Percentiles rank a stretch among this genome's conserved stretches.
These are phyloP conservation scores for Distichodus sexfasciatus DNA, from an alignment of 2,797 vertebrate species.

Conservation along the genomic window DNA sequence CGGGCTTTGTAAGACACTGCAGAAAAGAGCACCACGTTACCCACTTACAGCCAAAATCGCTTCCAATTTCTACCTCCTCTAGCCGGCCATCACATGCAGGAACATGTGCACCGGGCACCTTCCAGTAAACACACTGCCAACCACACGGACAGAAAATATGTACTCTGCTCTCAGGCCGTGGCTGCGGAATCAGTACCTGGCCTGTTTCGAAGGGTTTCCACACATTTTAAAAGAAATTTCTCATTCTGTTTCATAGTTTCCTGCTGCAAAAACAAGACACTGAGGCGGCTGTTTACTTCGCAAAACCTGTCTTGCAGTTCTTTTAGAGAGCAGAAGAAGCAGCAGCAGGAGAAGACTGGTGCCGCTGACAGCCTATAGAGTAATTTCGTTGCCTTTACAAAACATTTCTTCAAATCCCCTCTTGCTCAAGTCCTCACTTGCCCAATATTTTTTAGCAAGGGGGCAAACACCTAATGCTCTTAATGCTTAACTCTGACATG, in stretches of 20 bases:
- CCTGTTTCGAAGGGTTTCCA: constrained; percentile 77
- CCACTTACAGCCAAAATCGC: constrained; percentile 61
- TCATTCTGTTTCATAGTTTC: constrained; percentile 65
- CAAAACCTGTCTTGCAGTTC: constrained; percentile 59
- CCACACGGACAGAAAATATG: constrained; percentile 78
- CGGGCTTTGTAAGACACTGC: too few relatives aligned
- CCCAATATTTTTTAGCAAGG: too few relatives aligned
- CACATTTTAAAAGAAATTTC: constrained; percentile 60
- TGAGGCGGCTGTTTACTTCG: constrained; percentile 59
- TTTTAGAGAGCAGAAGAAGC: constrained; percentile 56
- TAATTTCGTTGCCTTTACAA: constrained; percentile 26
- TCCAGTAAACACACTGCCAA: constrained; percentile 78
- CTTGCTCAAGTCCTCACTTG: background rate
- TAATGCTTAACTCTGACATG: too few relatives aligned
- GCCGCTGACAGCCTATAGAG: constrained; percentile 15
- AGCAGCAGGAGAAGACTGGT: constrained; percentile 44
- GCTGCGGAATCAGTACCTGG: constrained; percentile 72
- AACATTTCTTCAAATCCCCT: constrained; percentile 8
- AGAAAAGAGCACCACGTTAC: constrained; percentile 54
- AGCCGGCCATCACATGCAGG: constrained; percentile 68
- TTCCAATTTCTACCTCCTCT: constrained; percentile 23
- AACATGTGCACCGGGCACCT: constrained; percentile 70
- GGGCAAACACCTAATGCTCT: too few relatives aligned
- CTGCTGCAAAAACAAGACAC: constrained; percentile 58
- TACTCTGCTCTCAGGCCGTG: constrained; percentile 64